Conservation (phyloP, 2,113 vertebrate species). For the Tringa solitaria region DNA sequence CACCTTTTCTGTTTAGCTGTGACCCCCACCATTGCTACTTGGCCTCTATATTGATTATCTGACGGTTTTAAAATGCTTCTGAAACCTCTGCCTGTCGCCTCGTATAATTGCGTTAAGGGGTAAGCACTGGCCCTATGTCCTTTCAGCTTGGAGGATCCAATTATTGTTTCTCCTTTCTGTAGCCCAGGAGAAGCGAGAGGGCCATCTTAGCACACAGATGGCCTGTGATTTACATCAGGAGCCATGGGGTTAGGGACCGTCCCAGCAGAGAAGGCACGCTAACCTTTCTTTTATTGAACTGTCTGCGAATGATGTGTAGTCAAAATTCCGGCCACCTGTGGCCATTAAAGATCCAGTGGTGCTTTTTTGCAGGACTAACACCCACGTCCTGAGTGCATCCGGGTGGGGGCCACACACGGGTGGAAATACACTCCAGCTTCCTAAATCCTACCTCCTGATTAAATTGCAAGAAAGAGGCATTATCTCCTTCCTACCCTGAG, state of each 20-base stretch:
- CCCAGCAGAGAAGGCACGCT: slow-evolving; percentile 1
- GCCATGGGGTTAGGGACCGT: not conserved
- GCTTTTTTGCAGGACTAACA: not conserved
- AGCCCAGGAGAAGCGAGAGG: not conserved
- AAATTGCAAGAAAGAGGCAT: not conserved
- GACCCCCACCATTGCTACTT: not conserved
- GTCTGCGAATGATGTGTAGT: not conserved
- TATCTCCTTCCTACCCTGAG: not conserved
- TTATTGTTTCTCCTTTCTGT: slow-evolving; percentile 13
- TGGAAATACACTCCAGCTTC: not conserved
- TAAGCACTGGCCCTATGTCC: not conserved
- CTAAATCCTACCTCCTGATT: not conserved
- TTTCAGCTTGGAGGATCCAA: not conserved
- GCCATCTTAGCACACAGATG: slow-evolving; percentile 15
- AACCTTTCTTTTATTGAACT: slow-evolving; percentile 22
- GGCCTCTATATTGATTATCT: not conserved
- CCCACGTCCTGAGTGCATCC: not conserved
- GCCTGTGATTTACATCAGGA: slow-evolving; percentile 1
- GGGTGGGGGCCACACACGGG: not conserved
- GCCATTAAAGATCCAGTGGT: not conserved
- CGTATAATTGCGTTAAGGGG: not conserved
- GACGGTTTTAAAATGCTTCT: not conserved
- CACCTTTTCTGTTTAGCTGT: slow-evolving; percentile 15
- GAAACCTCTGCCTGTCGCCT: not conserved
- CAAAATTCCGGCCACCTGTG: not conserved